These are phyloP conservation scores for Drosophila biarmipes DNA, from an alignment of 1,140 invertebrate species.

Conservation along the genomic window DNA sequence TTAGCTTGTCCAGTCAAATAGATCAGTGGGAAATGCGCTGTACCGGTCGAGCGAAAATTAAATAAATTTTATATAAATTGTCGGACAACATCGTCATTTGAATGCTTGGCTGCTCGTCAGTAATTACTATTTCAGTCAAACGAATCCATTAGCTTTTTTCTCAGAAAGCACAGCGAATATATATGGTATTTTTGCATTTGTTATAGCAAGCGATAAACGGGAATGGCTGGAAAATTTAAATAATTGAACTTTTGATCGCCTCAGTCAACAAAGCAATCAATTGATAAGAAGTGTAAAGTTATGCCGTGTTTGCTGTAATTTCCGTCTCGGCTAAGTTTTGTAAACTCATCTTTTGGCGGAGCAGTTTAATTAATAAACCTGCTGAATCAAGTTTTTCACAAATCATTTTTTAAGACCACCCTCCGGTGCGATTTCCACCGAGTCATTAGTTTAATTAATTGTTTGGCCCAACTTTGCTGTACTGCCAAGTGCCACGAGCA, in stretches of 20 bases:
- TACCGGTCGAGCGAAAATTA: conserved; percentile 23
- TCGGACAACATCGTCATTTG: conserved; percentile 27
- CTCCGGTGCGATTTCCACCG: conserved; percentile 49
- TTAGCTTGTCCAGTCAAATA: conserved; percentile 23
- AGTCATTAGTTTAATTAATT: conserved; percentile 80
- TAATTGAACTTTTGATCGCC: conserved; percentile 40
- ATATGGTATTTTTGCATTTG: background rate
- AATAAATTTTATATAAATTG: conserved; percentile 41
- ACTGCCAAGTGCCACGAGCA: conserved; percentile 32
- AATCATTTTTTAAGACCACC: conserved; percentile 35
- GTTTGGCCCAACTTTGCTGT: conserved; percentile 50
- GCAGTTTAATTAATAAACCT: conserved; percentile 44
- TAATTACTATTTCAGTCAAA: conserved; percentile 65
- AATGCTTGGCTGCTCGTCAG: conserved; percentile 22
- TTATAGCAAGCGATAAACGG: background rate
- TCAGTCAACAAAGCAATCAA: conserved; percentile 43
- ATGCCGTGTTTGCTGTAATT: conserved; percentile 8
- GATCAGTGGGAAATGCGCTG: conserved; percentile 18
- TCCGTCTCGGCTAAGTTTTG: conserved; percentile 9
- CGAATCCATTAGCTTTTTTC: conserved; percentile 51
- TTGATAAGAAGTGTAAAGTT: conserved; percentile 12
- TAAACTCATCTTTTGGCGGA: conserved; percentile 24
- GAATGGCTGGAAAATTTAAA: conserved; percentile 19
- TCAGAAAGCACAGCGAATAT: conserved; percentile 22
- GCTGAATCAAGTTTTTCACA: conserved; percentile 36